phyloP scores from a whole-genome alignment of 1,140 invertebrate species.

The Bombyx mori region ASM3026992v2 NC_085126.1:8722501-8723000 shows the following conservation, averaged over 20 bases:
- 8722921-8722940: slow-evolving; percentile 7
- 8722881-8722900: slow-evolving; percentile 17
- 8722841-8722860: slow-evolving; percentile 33
- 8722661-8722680: background rate
- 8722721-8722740: slow-evolving; percentile 8
- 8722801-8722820: slow-evolving; percentile 41
- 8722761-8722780: slow-evolving; percentile 12
- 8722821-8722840: slow-evolving; percentile 47
- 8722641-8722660: background rate
- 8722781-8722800: slow-evolving; percentile 23
- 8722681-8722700: background rate
- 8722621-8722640: background rate
- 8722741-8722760: slow-evolving; percentile 10
- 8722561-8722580: too few relatives aligned
- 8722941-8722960: too few relatives aligned
- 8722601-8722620: too few relatives aligned
- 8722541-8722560: too few relatives aligned
- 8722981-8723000: too few relatives aligned
- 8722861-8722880: slow-evolving; percentile 22
- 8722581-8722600: too few relatives aligned
- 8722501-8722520: too few relatives aligned
- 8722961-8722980: too few relatives aligned
- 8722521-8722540: too few relatives aligned
- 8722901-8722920: slow-evolving; percentile 19
- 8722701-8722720: slow-evolving; percentile 6